Conservation (phyloP, 92 coral and sea anemone species). For the Palythoa caribaeorum region DNA sequence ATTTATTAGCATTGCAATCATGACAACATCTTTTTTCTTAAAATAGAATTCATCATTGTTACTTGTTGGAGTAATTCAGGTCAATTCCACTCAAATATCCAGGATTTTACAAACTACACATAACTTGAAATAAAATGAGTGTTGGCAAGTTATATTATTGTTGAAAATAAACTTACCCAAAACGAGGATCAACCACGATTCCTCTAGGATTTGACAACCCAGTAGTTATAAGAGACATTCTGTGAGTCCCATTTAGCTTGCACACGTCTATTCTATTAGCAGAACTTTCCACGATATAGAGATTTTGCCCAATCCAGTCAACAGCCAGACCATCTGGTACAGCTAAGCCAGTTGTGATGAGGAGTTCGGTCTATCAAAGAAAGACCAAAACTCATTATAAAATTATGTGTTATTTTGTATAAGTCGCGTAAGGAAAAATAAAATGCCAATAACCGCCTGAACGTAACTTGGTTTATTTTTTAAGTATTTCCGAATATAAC, state of each 20-base stretch:
- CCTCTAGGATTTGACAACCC: slow-evolving; percentile 84
- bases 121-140: neutral
- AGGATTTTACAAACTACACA: no score
- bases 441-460: no score
- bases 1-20: no score
- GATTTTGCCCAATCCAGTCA: slow-evolving; percentile 94
- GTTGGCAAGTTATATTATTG: neutral
- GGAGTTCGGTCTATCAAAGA: slow-evolving; percentile 56
- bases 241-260: slow-evolving; percentile 75
- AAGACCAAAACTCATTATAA: neutral
- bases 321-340: slow-evolving; percentile 94
- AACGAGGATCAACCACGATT: slow-evolving; percentile 90
- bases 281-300: slow-evolving; percentile 86
- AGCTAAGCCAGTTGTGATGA: slow-evolving; percentile 79
- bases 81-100: no score
- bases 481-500: no score
- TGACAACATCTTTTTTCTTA: no score
- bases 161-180: slow-evolving; percentile 63
- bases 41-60: no score
- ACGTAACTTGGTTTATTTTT: no score
- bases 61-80: no score
- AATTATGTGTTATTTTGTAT: neutral
- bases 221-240: slow-evolving; percentile 66
- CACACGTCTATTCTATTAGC: slow-evolving; percentile 89
- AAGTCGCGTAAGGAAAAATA: neutral